These are phyloP conservation scores for Poecilia wingei DNA, from an alignment of 2,797 vertebrate species.

Conservation along the genomic window DNA sequence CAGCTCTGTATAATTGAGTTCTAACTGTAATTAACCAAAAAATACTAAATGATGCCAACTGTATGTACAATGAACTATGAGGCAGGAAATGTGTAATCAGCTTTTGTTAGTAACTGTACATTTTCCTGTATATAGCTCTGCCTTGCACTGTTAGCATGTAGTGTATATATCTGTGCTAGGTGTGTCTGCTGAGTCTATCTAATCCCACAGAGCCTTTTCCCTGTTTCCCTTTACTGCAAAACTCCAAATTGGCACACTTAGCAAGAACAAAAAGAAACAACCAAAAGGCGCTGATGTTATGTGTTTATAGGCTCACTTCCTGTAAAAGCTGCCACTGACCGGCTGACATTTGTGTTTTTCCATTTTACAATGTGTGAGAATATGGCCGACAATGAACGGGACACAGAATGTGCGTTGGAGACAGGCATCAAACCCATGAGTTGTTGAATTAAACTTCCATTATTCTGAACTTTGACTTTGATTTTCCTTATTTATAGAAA, in stretches of 20 bases:
- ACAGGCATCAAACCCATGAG: conserved; percentile 4
- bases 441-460: conserved; percentile 57
- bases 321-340: conserved; percentile 6
- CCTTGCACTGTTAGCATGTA: conserved; percentile 11
- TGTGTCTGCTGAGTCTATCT: conserved; percentile 34
- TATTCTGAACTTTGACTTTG: conserved; percentile 29
- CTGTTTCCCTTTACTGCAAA: conserved; percentile 35
- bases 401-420: background rate
- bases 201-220: conserved; percentile 35
- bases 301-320: conserved; percentile 38
- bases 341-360: conserved; percentile 20
- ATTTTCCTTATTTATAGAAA: background rate
- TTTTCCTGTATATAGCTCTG: conserved; percentile 9
- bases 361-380: conserved; percentile 5
- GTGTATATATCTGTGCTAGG: conserved; percentile 21
- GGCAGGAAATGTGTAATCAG: background rate
- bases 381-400: background rate
- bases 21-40: background rate
- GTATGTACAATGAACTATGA: background rate
- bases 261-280: conserved; percentile 77
- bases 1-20: conserved; percentile 8
- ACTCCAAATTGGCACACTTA: conserved; percentile 10
- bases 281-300: conserved; percentile 67
- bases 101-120: conserved; percentile 3
- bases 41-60: background rate